These are phyloP conservation scores for Mamestra brassicae DNA, from an alignment of 2,888 invertebrate species.

Conservation along the genomic window DNA sequence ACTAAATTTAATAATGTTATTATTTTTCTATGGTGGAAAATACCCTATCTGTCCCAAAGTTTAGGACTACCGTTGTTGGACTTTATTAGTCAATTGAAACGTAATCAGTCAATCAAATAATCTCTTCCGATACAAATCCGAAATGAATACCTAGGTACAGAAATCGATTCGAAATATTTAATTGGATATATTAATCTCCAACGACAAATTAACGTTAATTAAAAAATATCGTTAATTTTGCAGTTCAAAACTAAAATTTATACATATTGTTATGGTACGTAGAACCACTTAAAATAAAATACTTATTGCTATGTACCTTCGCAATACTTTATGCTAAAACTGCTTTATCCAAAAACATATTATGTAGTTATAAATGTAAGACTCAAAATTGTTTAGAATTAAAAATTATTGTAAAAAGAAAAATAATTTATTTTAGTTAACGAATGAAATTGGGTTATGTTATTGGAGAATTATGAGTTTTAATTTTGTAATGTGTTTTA, in stretches of 20 bases:
- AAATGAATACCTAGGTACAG: neutral
- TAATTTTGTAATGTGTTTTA: constrained; percentile 21
- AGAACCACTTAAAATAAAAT: neutral
- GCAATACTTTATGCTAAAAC: neutral
- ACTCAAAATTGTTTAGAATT: constrained; percentile 55
- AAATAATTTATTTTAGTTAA: constrained; percentile 52
- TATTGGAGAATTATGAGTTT: constrained; percentile 37
- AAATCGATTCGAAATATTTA: constrained; percentile 14
- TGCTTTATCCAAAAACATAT: constrained; percentile 46
- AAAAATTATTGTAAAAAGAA: constrained; percentile 31
- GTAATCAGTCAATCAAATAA: constrained; percentile 7
- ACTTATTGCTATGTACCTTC: neutral
- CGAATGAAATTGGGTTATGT: constrained; percentile 61
- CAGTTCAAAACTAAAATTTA: no score
- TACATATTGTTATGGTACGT: no score
- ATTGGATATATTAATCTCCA: neutral
- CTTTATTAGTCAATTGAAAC: constrained; percentile 10
- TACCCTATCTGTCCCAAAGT: neutral
- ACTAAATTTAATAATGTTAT: no score
- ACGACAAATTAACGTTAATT: neutral
- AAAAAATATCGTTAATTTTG: no score
- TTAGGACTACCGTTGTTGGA: neutral
- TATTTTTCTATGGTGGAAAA: no score
- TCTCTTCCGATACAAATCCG: constrained; percentile 4
- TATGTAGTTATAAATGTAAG: constrained; percentile 16